These are phyloP conservation scores for Pegoplata infirma DNA, from an alignment of 2,888 invertebrate species.

Conservation along the genomic window DNA sequence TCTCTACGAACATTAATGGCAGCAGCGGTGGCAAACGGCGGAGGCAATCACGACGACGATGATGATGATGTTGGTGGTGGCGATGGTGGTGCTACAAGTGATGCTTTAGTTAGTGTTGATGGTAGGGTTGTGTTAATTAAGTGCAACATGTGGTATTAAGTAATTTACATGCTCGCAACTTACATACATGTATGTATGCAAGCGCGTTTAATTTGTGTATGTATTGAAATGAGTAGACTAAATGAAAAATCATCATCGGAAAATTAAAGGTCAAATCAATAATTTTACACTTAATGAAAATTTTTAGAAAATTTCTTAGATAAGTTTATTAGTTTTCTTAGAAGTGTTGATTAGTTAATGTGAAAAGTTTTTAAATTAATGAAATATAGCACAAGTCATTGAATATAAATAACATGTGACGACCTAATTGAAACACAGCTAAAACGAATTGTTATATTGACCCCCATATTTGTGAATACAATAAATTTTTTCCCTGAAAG, in stretches of 20 bases:
- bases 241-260: constrained; percentile 46
- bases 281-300: constrained; percentile 60
- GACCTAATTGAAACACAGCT: too few relatives aligned
- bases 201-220: constrained; percentile 2
- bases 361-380: background rate
- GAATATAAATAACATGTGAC: too few relatives aligned
- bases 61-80: constrained; percentile 34
- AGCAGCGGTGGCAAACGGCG: constrained; percentile 5
- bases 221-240: background rate
- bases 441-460: too few relatives aligned
- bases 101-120: background rate
- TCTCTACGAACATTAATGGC: constrained; percentile 52
- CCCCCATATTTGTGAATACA: too few relatives aligned
- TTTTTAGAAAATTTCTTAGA: constrained; percentile 29
- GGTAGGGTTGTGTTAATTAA: constrained; percentile 51
- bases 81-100: constrained; percentile 10
- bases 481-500: too few relatives aligned
- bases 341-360: constrained; percentile 56
- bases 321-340: constrained; percentile 56
- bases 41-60: too few relatives aligned
- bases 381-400: too few relatives aligned
- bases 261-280: constrained; percentile 61
- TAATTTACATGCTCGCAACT: constrained; percentile 57
- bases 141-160: constrained; percentile 62
- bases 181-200: too few relatives aligned